Evolutionary conservation across 1,140 invertebrate species (phyloP).

Genomic region (Colletes gigas): DNA sequence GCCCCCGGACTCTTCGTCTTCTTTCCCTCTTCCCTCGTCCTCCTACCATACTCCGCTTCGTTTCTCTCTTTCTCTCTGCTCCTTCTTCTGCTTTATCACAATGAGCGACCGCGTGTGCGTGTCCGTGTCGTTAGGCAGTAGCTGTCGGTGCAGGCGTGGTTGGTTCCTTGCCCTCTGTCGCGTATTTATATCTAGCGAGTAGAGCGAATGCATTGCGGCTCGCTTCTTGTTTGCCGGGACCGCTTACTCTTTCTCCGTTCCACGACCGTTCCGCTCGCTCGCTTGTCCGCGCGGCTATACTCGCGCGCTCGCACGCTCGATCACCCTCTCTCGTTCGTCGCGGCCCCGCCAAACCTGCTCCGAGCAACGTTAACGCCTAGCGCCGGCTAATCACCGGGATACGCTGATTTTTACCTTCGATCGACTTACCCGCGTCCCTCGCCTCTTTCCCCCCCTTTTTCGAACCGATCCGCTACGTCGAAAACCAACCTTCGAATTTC

Average conservation of each 20-base stretch:
- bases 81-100: conserved; percentile 70
- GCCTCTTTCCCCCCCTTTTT: background rate
- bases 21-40: background rate
- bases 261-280: background rate
- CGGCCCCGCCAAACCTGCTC: conserved; percentile 64
- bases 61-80: conserved; percentile 16
- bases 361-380: conserved; percentile 65
- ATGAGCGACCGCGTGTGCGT: conserved; percentile 71
- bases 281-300: conserved; percentile 7
- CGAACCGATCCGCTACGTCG: too few relatives aligned
- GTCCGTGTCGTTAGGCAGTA: conserved; percentile 70
- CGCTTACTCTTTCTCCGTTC: conserved; percentile 7
- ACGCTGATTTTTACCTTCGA: conserved; percentile 52
- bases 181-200: conserved; percentile 71
- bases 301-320: background rate
- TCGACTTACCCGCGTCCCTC: conserved; percentile 27
- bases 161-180: conserved; percentile 70
- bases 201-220: conserved; percentile 69
- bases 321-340: conserved; percentile 5
- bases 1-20: background rate
- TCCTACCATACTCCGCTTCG: background rate
- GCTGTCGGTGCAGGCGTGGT: conserved; percentile 69
- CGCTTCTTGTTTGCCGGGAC: conserved; percentile 69
- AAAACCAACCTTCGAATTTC: too few relatives aligned
- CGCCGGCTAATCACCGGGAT: conserved; percentile 66